Evolutionary conservation across 2,888 invertebrate species (phyloP).

Genomic region (Nysson spinosus): DNA sequence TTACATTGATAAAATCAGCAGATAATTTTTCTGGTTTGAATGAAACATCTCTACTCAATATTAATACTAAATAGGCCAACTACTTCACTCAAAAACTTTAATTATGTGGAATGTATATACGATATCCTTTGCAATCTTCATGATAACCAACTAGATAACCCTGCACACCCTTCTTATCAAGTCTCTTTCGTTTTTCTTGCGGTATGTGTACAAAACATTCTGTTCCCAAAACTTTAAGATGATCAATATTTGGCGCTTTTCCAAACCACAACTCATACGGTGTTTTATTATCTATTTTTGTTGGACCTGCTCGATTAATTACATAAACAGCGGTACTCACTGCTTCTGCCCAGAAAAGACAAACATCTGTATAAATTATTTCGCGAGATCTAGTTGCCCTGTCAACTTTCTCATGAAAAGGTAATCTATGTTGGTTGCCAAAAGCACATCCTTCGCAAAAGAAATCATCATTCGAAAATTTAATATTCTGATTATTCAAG

Average conservation of each 20-base stretch:
- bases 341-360: constrained; percentile 43
- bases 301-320: constrained; percentile 37
- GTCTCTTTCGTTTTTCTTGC: constrained; percentile 1
- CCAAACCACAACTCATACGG: constrained; percentile 40
- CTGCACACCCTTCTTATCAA: constrained; percentile 8
- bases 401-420: constrained; percentile 12
- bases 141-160: constrained; percentile 6
- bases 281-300: constrained; percentile 22
- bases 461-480: background rate
- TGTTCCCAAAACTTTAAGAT: constrained; percentile 44
- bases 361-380: constrained; percentile 15
- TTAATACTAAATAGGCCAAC: no score
- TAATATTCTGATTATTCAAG: background rate
- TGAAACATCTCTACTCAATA: background rate
- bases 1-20: background rate
- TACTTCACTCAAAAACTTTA: no score
- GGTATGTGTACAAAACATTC: constrained; percentile 33
- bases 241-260: constrained; percentile 3
- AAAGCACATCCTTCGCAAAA: constrained; percentile 1
- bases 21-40: background rate
- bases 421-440: constrained; percentile 10
- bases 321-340: constrained; percentile 35
- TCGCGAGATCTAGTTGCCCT: constrained; percentile 11
- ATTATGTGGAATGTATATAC: background rate
- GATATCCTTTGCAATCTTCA: constrained; percentile 1